Conservation (phyloP, 1,140 invertebrate species). For the Diachasma alloeum region DNA sequence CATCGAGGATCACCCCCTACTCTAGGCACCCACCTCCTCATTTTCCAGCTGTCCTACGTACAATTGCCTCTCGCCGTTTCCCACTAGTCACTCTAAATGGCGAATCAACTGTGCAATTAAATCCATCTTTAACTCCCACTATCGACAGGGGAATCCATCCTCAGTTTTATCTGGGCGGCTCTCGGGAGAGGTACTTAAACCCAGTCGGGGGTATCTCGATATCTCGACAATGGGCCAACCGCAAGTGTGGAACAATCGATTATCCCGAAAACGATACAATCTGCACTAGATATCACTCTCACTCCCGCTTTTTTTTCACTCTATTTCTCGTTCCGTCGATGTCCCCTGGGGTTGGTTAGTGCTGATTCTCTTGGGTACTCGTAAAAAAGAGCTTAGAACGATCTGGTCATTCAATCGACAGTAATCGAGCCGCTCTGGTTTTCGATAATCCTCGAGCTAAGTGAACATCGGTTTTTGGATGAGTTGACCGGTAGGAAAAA, state of each 20-base stretch:
- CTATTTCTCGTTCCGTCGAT: neutral
- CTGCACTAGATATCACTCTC: neutral
- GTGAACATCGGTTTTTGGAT: conserved; percentile 3
- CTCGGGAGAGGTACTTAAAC: neutral
- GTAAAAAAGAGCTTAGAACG: neutral
- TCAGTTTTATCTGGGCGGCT: neutral
- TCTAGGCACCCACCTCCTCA: neutral
- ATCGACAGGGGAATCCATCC: neutral
- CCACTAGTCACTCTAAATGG: neutral
- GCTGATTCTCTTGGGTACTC: neutral
- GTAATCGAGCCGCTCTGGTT: conserved; percentile 1
- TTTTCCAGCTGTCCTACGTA: neutral
- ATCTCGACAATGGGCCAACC: neutral
- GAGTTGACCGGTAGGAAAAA: neutral
- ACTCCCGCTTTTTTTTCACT: neutral
- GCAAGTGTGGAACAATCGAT: conserved; percentile 11
- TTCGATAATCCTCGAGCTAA: neutral
- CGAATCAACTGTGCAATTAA: conserved; percentile 4
- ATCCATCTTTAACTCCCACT: neutral
- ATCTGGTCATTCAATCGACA: conserved; percentile 4
- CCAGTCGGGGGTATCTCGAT: neutral
- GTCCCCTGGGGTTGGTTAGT: neutral
- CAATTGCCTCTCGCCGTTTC: conserved; percentile 10
- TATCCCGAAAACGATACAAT: conserved; percentile 2
- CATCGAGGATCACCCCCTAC: neutral